A percentile compares a stretch with the other conserved stretches of the same genome.
These are phyloP conservation scores for Bellardia pandia DNA, from an alignment of 2,888 invertebrate species.

Conservation along the genomic window DNA sequence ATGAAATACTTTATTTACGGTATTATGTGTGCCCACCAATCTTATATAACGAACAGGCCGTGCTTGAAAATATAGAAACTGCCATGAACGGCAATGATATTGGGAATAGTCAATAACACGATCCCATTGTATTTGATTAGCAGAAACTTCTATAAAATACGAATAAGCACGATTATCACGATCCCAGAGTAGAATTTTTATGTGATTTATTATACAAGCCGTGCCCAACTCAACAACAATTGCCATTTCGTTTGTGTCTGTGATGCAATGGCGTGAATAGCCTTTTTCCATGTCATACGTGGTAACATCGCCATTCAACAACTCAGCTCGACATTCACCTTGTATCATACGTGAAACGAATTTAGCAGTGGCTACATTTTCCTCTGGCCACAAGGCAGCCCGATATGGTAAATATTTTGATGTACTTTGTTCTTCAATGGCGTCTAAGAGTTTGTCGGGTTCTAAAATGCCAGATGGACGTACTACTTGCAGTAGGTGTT, in stretches of 20 bases:
- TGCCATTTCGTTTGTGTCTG: conserved; percentile 90
- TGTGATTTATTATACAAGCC: conserved; percentile 96
- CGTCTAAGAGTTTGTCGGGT: conserved; percentile 96
- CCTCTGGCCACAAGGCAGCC: conserved; percentile 92
- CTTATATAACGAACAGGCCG: conserved; percentile 94
- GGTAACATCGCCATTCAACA: conserved; percentile 94
- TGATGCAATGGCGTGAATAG: conserved; percentile 94
- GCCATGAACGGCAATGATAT: conserved; percentile 98
- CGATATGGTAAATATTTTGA: conserved; percentile 93
- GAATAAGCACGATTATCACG: conserved; percentile 90
- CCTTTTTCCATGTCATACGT: conserved; percentile 97
- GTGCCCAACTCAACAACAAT: conserved; percentile 93
- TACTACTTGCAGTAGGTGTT: conserved; percentile 94
- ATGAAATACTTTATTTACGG: conserved; percentile 97
- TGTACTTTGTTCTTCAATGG: conserved; percentile 94
- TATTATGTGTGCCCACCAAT: conserved; percentile 96
- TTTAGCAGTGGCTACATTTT: conserved; percentile 94
- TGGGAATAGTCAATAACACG: conserved; percentile 95
- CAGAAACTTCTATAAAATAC: conserved; percentile 90
- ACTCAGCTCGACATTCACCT: conserved; percentile 94
- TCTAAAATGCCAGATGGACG: conserved; percentile 94
- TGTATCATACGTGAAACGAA: conserved; percentile 93
- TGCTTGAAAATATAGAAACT: conserved; percentile 95
- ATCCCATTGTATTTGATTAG: conserved; percentile 98
- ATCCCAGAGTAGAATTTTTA: conserved; percentile 97